Evolutionary conservation across 2,888 invertebrate species (phyloP).

Genomic region (Microctonus hyperodae): DNA sequence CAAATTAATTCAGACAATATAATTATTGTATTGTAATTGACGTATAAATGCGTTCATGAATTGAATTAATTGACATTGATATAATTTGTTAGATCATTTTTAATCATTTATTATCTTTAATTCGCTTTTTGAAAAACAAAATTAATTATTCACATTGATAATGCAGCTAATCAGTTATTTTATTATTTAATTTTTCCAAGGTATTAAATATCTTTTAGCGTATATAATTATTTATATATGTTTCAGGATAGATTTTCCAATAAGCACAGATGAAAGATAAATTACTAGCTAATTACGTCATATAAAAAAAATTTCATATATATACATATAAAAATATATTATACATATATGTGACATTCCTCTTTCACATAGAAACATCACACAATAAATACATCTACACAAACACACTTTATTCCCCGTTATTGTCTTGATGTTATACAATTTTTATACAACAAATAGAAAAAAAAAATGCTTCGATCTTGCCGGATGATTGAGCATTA

Average conservation of each 20-base stretch:
- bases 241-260: slow-evolving; percentile 19
- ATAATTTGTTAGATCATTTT: not conserved
- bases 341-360: slow-evolving; percentile 13
- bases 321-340: not conserved
- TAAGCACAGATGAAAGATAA: not conserved
- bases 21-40: slow-evolving; percentile 2
- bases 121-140: not conserved
- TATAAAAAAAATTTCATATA: slow-evolving; percentile 5
- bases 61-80: not conserved
- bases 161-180: not conserved
- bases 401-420: not conserved
- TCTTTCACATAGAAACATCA: slow-evolving; percentile 18
- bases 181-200: not conserved
- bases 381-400: not conserved
- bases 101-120: not conserved
- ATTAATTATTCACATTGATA: not conserved
- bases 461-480: slow-evolving; percentile 15
- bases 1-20: slow-evolving; percentile 2
- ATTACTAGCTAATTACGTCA: not conserved
- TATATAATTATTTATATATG: not conserved
- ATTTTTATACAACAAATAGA: not conserved
- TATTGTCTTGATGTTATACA: slow-evolving; percentile 12
- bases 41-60: not conserved
- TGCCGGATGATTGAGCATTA: slow-evolving; percentile 13
- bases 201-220: not conserved